phyloP scores from a whole-genome alignment of 2,797 vertebrate genomes.

The Dermochelys coriacea region DNA sequence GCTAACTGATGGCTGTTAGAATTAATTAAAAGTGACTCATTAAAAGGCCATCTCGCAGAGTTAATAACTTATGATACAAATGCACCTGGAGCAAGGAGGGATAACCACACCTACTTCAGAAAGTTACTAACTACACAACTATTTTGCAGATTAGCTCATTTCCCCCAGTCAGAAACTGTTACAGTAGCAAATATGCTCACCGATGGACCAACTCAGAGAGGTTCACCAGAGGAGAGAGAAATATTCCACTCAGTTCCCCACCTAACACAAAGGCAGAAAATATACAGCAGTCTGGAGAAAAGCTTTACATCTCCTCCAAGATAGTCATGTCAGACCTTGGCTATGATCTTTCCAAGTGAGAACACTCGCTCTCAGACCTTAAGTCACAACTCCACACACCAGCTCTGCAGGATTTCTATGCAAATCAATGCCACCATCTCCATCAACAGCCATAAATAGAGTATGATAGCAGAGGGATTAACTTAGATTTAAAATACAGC shows the following conservation, averaged over 20 bases:
- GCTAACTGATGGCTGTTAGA: background rate
- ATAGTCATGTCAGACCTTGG: background rate
- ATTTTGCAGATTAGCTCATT: background rate
- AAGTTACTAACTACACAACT: background rate
- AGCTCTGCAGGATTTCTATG: slow-evolving; percentile 12
- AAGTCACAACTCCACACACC: background rate
- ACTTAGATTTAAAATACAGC: slow-evolving; percentile 24
- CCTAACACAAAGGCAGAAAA: background rate
- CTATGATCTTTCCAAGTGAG: background rate
- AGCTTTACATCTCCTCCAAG: background rate
- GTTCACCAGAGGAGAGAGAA: background rate
- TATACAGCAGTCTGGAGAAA: background rate
- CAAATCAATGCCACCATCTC: slow-evolving; percentile 7
- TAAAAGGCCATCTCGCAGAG: background rate
- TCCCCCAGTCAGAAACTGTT: background rate
- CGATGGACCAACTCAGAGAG: background rate
- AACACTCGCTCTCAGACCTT: background rate
- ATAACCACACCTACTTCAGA: background rate
- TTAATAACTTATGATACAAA: slow-evolving; percentile 18
- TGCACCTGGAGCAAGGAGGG: slow-evolving; percentile 19
- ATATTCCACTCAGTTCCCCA: background rate
- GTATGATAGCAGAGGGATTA: slow-evolving; percentile 13
- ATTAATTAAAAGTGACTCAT: background rate
- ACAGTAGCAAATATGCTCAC: background rate
- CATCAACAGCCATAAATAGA: slow-evolving; percentile 31